Evolutionary conservation across 2,113 vertebrate genomes (phyloP), one percentile per base, ranked within the genome.

Genomic region (Genyomyrus donnyi): DNA sequence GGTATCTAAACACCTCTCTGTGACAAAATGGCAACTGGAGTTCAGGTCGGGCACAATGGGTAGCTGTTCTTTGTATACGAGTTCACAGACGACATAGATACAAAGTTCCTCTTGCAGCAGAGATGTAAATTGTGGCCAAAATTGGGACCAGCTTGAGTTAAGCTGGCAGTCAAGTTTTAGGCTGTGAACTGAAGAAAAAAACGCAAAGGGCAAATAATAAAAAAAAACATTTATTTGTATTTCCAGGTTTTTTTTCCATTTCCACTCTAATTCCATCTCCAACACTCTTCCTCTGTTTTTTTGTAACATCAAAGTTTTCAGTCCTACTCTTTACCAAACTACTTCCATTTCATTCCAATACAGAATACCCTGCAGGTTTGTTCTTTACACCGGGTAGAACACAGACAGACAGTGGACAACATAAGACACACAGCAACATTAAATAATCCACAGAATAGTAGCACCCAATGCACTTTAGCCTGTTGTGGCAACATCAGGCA

Each of bases 341-440:
- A 53, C 85, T 19, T 56, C 31, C 46, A 87, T 87, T 24, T n/a
- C 83, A 24, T 45, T 48, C 8, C 96, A 91, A 94, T 96, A 96
- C 96, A 96, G 96, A 97, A 96, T 93, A 95, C 96, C 94, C 93
- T 92, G 85, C 93, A 94, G 91, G 94, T 91, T 94, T 92, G 90
- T 27, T 19, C 27, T 70, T 90, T 7, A 56, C 21, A 91, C 62
- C 90, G 90, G 93, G 62, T 83, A 49, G 90, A 91, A 7, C 90
- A 93, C 80, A 91, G 84, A 93, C 56, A 93, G 91, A 91, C 35
- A 6, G 56, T 3, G 35, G 88, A 91, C n/a, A 91, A 53, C 90
- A 45, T n/a, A 90, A 56, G n/a, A 53, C 39, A 27, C 49, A 85
- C 52, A 49, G 35, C 13, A 19, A 80, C 80, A 85, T 48, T 19